phyloP scores from a whole-genome alignment of 2,113 vertebrate species.

The Aix galericulata region DNA sequence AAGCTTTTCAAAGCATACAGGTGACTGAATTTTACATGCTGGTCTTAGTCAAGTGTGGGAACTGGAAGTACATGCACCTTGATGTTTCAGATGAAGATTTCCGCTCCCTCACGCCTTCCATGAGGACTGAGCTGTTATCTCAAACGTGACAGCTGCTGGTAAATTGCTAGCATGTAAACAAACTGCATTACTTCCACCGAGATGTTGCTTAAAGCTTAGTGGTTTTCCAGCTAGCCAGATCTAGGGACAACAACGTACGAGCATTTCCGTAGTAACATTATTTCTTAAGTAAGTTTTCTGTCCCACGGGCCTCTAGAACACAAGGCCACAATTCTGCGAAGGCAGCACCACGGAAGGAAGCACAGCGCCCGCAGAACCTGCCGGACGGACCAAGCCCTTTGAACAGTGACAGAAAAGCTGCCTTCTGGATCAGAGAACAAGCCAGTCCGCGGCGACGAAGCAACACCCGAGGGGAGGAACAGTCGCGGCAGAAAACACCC shows the following conservation, averaged over 20 bases:
- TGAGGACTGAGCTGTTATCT: background rate
- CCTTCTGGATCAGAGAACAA: background rate
- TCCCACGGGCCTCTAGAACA: background rate
- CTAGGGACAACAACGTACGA: fast-evolving
- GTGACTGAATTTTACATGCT: background rate
- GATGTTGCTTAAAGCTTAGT: background rate
- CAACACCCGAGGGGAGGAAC: background rate
- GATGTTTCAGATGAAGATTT: background rate
- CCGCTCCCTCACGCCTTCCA: background rate
- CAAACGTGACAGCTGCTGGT: background rate
- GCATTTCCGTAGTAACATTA: background rate
- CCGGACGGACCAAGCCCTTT: background rate
- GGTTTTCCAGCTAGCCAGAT: background rate
- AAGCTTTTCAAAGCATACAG: background rate
- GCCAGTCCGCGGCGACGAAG: background rate
- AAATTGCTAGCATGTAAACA: background rate
- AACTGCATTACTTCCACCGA: background rate
- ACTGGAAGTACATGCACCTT: background rate
- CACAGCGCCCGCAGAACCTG: background rate
- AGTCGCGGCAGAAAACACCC: background rate
- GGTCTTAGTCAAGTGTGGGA: background rate
- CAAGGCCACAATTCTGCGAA: background rate
- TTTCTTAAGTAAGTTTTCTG: background rate
- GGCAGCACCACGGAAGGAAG: background rate
- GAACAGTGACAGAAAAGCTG: background rate